A percentile compares a stretch with the other conserved stretches of the same genome.
phyloP scores from a whole-genome alignment of 2,888 invertebrate species.

The Chrysolina americana region DNA sequence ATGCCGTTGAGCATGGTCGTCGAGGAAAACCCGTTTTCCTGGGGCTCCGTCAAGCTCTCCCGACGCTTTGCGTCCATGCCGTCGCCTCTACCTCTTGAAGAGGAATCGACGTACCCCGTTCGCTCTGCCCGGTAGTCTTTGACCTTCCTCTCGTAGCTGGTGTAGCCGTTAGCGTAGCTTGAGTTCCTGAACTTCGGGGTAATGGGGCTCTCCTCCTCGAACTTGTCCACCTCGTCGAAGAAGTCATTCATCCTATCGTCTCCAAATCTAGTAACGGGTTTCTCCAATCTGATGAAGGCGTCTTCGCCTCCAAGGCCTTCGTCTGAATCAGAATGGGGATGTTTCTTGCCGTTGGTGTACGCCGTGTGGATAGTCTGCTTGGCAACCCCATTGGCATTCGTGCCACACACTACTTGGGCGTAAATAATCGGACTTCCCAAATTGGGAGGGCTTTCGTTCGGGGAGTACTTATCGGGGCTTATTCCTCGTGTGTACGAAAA shows the following conservation, averaged over 20 bases:
- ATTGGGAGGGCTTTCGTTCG: constrained; percentile 61
- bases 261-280: constrained; percentile 68
- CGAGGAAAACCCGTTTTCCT: constrained; percentile 56
- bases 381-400: constrained; percentile 60
- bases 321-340: constrained; percentile 81
- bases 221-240: constrained; percentile 67
- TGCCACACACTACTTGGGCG: constrained; percentile 79
- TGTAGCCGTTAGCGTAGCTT: constrained; percentile 69
- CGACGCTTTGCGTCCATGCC: constrained; percentile 78
- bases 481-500: constrained; percentile 83
- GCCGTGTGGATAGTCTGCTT: constrained; percentile 74
- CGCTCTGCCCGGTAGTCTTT: constrained; percentile 61
- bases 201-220: constrained; percentile 72
- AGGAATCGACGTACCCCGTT: constrained; percentile 69
- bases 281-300: constrained; percentile 61
- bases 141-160: constrained; percentile 70
- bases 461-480: constrained; percentile 67
- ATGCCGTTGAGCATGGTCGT: constrained; percentile 62
- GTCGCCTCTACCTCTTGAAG: constrained; percentile 76
- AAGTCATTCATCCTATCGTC: constrained; percentile 63
- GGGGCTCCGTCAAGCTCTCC: constrained; percentile 67
- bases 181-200: constrained; percentile 76
- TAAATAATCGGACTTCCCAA: constrained; percentile 77
- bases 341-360: constrained; percentile 68
- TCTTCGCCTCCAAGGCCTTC: constrained; percentile 84